Evolutionary conservation across 2,888 invertebrate genomes (phyloP).

Genomic region (Cheiracanthium punctorium): DNA sequence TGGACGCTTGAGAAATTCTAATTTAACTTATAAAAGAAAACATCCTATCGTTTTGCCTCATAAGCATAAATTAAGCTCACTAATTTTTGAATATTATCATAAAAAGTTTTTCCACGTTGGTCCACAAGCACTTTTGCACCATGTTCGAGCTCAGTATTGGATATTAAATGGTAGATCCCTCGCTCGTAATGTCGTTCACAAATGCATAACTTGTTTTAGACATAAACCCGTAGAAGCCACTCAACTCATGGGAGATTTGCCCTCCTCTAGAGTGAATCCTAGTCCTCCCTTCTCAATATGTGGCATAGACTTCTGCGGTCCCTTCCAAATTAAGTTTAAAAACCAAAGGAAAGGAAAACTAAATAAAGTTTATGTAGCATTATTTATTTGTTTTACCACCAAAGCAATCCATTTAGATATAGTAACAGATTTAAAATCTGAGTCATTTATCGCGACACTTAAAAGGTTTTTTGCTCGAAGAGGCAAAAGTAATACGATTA

Average conservation of each 20-base stretch:
- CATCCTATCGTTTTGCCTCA: not conserved
- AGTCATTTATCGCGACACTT: slow-evolving; percentile 66
- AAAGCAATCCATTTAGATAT: slow-evolving; percentile 9
- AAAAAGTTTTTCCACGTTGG: not conserved
- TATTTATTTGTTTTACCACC: slow-evolving; percentile 19
- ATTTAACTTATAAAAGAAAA: not conserved
- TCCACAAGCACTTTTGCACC: not conserved
- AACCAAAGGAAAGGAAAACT: slow-evolving; percentile 9
- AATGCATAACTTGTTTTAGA: slow-evolving; percentile 29
- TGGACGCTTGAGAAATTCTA: not conserved
- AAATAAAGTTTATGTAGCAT: slow-evolving; percentile 7
- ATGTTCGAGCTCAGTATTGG: not conserved
- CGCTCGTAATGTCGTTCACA: not conserved
- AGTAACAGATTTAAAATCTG: slow-evolving; percentile 29
- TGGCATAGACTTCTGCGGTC: slow-evolving; percentile 33
- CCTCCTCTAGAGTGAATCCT: not conserved
- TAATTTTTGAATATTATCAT: not conserved
- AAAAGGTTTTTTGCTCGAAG: slow-evolving; percentile 55
- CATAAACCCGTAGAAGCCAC: not conserved
- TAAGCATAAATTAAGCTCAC: not conserved
- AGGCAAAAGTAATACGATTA: slow-evolving; percentile 46
- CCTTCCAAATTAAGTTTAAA: slow-evolving; percentile 9
- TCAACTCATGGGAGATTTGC: slow-evolving; percentile 43
- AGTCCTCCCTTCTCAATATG: not conserved
- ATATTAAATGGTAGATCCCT: not conserved